Conservation (phyloP, 2,888 invertebrate genomes). For the Drosophila austrosaltans region DNA sequence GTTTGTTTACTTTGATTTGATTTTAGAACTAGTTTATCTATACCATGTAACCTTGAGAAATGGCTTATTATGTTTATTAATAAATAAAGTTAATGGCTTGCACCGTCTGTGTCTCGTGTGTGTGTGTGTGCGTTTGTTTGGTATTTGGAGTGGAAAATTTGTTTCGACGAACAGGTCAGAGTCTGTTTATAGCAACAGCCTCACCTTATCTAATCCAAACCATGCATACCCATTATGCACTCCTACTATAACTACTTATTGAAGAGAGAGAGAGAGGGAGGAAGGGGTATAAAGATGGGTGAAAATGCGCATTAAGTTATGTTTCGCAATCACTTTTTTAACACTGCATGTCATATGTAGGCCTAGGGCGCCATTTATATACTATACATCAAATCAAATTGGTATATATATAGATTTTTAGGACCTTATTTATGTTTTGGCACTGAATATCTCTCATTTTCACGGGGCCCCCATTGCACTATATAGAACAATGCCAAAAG, state of each 20-base stretch:
- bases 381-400: not conserved
- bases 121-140: slow-evolving; percentile 9
- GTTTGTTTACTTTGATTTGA: slow-evolving; percentile 35
- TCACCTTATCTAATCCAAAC: slow-evolving; percentile 45
- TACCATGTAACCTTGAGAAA: slow-evolving; percentile 16
- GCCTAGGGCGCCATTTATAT: slow-evolving; percentile 42
- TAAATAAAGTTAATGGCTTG: not conserved
- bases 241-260: slow-evolving; percentile 3
- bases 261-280: not conserved
- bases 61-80: slow-evolving; percentile 25
- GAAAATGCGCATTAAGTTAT: not conserved
- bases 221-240: slow-evolving; percentile 23
- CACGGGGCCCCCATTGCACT: slow-evolving; percentile 20
- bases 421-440: slow-evolving; percentile 5
- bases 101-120: not conserved
- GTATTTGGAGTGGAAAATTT: slow-evolving; percentile 45
- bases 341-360: slow-evolving; percentile 4
- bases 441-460: slow-evolving; percentile 2
- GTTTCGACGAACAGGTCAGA: slow-evolving; percentile 13
- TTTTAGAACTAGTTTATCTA: slow-evolving; percentile 22
- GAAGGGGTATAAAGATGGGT: not conserved
- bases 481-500: slow-evolving; percentile 37
- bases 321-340: slow-evolving; percentile 6
- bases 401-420: not conserved
- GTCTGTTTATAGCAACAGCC: slow-evolving; percentile 19